Conservation (phyloP, 1,140 invertebrate genomes). For the Leptestheria dahalacensis region DNA sequence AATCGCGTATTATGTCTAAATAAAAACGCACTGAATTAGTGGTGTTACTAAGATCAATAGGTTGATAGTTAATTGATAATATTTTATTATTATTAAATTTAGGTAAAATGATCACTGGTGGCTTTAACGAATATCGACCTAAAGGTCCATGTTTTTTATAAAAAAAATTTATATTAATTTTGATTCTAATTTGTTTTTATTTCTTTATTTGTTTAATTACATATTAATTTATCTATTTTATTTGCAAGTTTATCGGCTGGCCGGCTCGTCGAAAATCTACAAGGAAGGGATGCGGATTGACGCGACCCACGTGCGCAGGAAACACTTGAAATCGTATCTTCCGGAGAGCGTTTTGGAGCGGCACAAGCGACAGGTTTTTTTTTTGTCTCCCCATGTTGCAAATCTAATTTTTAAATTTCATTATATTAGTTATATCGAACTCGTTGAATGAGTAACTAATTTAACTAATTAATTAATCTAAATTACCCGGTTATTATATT, state of each 20-base stretch:
- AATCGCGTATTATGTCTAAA: no score
- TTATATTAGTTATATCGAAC: background rate
- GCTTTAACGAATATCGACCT: no score
- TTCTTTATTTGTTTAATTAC: slow-evolving; percentile 8
- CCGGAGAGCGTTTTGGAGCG: background rate
- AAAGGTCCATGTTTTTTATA: no score
- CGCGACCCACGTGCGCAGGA: slow-evolving; percentile 42
- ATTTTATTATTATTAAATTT: no score
- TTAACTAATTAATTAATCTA: no score
- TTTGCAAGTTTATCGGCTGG: slow-evolving; percentile 9
- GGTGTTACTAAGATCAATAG: no score
- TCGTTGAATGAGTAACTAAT: background rate
- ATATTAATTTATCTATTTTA: background rate
- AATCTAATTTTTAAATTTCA: background rate
- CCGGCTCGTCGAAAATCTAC: slow-evolving; percentile 49
- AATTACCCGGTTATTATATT: no score
- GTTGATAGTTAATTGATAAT: no score
- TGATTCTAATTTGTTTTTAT: background rate
- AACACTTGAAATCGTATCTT: slow-evolving; percentile 37
- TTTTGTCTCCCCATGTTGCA: background rate
- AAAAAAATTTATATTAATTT: no score
- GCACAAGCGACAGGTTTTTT: background rate
- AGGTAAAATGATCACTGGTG: no score
- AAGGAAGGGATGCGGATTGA: slow-evolving; percentile 86
- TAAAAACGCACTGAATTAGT: no score